Evolutionary conservation across 2,888 invertebrate species (phyloP), one percentile per base, ranked within the genome.

Genomic region (Dryomyza anilis): DNA sequence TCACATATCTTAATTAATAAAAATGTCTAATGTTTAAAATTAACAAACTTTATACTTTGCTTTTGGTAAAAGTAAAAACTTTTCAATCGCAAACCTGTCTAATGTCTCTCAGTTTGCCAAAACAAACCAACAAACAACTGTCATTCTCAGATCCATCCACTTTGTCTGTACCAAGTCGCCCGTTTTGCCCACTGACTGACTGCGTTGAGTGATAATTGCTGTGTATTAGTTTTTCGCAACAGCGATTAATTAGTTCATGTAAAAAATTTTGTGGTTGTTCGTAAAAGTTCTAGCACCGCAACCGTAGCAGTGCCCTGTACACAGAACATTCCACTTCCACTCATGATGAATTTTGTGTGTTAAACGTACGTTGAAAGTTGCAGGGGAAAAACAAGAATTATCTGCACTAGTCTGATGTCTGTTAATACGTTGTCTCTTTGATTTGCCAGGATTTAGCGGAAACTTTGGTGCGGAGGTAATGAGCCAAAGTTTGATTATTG

Each of bases 401-500:
- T 57, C 25, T 43, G 57, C 19, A 43, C 39, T 4, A 39, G 25
- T 27, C 57, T 16, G 27, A 43, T 36, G 39, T 27, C 43, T 45
- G n/a, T 43, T 10, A 2, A 21, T 14, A 10, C 21, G 23, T 56
- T 52, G 14, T 27, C n/a, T 21, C 36, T 55, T 55, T 55, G 33
- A 55, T 55, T 55, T 55, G 53, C 53, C n/a, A 23, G 43, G 25
- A 43, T 25, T 7, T 30, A 45, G 25, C 27, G 29, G 5, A 23
- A 36, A 58, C 14, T 23, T 16, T 14, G 29, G 14, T 45, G 30
- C 8, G 14, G 48, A 59, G 63, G 23, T 77, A 79, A 79, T 79
- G 79, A 79, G 75, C 71, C 76, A 74, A 75, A 78, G 74, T 79
- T 77, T 72, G 71, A 70, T 73, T 70, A 75, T 73, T 74, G 74